These are phyloP conservation scores for Parthenolecanium corni DNA, from an alignment of 2,888 invertebrate species.

Conservation along the genomic window DNA sequence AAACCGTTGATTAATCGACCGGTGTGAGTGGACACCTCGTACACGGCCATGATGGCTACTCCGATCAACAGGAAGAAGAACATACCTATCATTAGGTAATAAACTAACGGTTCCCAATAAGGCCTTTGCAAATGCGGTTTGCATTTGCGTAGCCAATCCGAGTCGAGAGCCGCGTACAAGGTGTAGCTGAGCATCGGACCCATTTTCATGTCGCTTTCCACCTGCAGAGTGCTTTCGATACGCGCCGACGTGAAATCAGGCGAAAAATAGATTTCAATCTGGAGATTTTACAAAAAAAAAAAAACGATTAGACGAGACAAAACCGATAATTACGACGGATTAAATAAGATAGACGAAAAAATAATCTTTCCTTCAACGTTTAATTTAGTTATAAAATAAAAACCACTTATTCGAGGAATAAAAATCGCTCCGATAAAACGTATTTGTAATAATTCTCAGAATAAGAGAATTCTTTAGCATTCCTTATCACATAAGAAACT, in stretches of 20 bases:
- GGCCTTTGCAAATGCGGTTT: constrained; percentile 58
- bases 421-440: too few relatives aligned
- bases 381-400: not conserved
- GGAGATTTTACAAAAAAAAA: not conserved
- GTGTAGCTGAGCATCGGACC: constrained; percentile 50
- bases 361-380: not conserved
- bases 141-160: constrained; percentile 55
- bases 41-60: constrained; percentile 18
- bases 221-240: constrained; percentile 51
- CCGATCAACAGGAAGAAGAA: constrained; percentile 20
- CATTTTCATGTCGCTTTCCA: constrained; percentile 50
- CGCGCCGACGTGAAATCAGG: constrained; percentile 74
- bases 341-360: not conserved
- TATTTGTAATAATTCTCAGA: too few relatives aligned
- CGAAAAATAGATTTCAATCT: constrained; percentile 72
- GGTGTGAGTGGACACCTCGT: constrained; percentile 12
- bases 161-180: constrained; percentile 50
- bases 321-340: not conserved
- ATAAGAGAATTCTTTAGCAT: too few relatives aligned
- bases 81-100: constrained; percentile 40
- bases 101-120: constrained; percentile 60
- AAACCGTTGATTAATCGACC: constrained; percentile 10
- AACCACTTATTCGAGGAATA: too few relatives aligned
- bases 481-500: too few relatives aligned
- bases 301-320: not conserved